Base-by-base conservation (phyloP, 2,888 invertebrate genomes). In the Charanyca ferruginea region DNA sequence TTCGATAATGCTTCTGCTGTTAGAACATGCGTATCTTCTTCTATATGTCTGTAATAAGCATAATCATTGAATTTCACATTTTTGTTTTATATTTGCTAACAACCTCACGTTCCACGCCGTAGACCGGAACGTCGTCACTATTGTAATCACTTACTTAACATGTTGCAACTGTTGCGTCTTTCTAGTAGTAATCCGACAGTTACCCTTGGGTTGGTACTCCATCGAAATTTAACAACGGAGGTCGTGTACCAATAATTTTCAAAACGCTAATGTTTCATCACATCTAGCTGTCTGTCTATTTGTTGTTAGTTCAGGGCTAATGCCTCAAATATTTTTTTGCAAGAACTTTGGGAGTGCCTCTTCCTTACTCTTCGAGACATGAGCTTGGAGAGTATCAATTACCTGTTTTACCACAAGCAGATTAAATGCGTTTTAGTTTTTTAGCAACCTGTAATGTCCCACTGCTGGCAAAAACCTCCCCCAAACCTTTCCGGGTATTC, bases 1-100 rank as follows among this genome's bases (percentile, higher is more conserved):
- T 97, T 97, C 0, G 97, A 96, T 62, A 97, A 95, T 87, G 85
- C 96, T 83, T 96, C 94, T 16, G 97, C 95, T 0, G 97, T 97
- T 83, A 97, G 92, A 1, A 97, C 96, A 68, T 96, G 96, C 41
- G 97, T 90, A 85, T 98, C 98, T 88, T 98, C 98, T 86, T 97
- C 97, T 72, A 98, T 96, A 87, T 98, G 98, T 79, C 98, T 98
- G 91, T 16, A 87, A 85, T 20, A 61, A 64, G 23, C 54, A 25
- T 13, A 61, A 25, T 49, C 25, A 52, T 75, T 54, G 9, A 75
- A 38, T 42, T 32, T 25, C 13, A 45, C 7, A 7, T 51, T 45
- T 32, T 32, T 42, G 35, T 55, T 28, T 44, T 8, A 32, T 41
- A 59, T 73, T 69, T 63, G 45, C 25, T 51, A 70, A 62, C 51